phyloP scores from a whole-genome alignment of 2,888 invertebrate genomes.

The Nyleta sp. region DNA sequence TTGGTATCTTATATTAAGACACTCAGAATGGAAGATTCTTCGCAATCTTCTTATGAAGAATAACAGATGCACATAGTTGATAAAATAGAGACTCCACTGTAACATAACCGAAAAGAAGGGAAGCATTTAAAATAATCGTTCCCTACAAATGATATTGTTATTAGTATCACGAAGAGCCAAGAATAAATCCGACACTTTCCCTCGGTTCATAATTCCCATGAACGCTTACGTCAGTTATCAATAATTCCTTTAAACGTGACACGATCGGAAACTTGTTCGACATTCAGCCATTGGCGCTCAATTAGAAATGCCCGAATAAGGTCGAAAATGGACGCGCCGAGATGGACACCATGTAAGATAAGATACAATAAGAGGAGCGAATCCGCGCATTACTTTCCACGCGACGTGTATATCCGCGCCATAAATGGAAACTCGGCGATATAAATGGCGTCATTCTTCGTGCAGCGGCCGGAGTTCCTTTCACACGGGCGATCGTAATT shows the following conservation, averaged over 20 bases:
- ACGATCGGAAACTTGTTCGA: not conserved
- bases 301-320: constrained; percentile 30
- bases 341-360: constrained; percentile 24
- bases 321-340: constrained; percentile 5
- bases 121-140: too few species aligned
- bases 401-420: constrained; percentile 32
- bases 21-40: too few species aligned
- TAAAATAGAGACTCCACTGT: too few species aligned
- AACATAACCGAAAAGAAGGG: too few species aligned
- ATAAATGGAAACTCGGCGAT: constrained; percentile 58
- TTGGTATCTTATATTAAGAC: too few species aligned
- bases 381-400: constrained; percentile 44
- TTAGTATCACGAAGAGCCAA: too few species aligned
- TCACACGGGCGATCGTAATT: constrained; percentile 70
- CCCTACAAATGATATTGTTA: too few species aligned
- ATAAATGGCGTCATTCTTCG: constrained; percentile 61
- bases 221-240: too few species aligned
- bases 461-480: constrained; percentile 68
- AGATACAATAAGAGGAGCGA: constrained; percentile 38
- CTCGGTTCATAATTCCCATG: too few species aligned
- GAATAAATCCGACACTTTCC: too few species aligned
- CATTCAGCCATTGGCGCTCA: not conserved
- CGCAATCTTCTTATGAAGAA: too few species aligned
- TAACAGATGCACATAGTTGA: too few species aligned
- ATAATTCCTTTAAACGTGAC: not conserved